Conservation (phyloP, 2,888 invertebrate genomes). For the Andrena flavipes region DNA sequence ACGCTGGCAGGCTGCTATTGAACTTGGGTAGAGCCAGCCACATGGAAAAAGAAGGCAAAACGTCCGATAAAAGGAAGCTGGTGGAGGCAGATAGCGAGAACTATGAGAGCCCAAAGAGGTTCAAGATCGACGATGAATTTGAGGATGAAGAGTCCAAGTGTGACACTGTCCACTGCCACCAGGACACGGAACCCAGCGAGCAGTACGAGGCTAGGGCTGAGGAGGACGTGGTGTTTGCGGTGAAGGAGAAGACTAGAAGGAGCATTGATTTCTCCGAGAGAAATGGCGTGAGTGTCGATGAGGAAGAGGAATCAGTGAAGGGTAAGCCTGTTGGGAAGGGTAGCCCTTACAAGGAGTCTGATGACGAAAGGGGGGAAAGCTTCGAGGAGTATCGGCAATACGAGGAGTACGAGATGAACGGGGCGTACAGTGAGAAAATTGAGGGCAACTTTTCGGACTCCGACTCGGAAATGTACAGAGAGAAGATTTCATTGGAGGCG, state of each 20-base stretch:
- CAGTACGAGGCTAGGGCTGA: constrained; percentile 48
- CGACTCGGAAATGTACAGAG: constrained; percentile 55
- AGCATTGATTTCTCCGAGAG: constrained; percentile 64
- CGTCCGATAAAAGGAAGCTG: constrained; percentile 71
- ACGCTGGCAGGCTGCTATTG: constrained; percentile 74
- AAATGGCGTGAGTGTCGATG: not conserved
- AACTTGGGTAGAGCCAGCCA: constrained; percentile 70
- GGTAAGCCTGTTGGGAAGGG: not conserved
- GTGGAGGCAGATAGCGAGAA: constrained; percentile 39
- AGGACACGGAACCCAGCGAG: constrained; percentile 39
- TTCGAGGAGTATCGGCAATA: constrained; percentile 50
- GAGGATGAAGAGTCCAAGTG: constrained; percentile 38
- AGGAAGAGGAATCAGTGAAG: constrained; percentile 20
- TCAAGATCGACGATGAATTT: constrained; percentile 48
- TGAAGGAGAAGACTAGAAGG: constrained; percentile 66
- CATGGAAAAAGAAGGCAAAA: constrained; percentile 56
- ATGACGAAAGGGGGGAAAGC: constrained; percentile 26
- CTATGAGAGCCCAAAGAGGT: constrained; percentile 57
- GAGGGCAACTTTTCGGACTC: constrained; percentile 69
- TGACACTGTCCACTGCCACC: constrained; percentile 45
- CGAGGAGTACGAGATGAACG: constrained; percentile 41
- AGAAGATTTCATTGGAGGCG: constrained; percentile 17
- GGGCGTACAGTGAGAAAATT: constrained; percentile 45
- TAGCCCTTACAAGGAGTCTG: not conserved
- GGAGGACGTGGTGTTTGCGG: constrained; percentile 52